These are phyloP conservation scores for Tarsius wallacei DNA, from an alignment of 2,797 vertebrate species.

Conservation along the genomic window DNA sequence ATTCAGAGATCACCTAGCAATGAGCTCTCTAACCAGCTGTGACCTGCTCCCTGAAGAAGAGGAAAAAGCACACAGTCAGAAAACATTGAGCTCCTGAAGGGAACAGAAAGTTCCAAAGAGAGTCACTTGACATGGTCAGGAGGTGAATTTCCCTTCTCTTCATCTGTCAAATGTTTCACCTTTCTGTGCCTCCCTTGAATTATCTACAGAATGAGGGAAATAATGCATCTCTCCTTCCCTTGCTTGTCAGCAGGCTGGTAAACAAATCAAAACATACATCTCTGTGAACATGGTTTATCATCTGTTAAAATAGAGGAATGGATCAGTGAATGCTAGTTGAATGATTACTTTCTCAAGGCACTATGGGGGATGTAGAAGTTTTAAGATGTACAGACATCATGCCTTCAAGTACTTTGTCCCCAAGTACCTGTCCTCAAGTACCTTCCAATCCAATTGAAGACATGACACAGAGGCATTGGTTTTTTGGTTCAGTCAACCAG, in stretches of 20 bases:
- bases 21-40: background rate
- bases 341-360: background rate
- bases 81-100: background rate
- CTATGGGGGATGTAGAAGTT: background rate
- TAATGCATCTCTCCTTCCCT: background rate
- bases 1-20: slow-evolving; percentile 50
- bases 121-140: background rate
- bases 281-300: slow-evolving; percentile 43
- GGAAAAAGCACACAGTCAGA: background rate
- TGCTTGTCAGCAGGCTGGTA: slow-evolving; percentile 1
- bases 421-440: background rate
- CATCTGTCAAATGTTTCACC: background rate
- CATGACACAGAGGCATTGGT: background rate
- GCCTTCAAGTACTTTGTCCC: no score
- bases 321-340: background rate
- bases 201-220: background rate
- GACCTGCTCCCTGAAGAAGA: background rate
- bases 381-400: background rate
- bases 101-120: background rate
- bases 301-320: slow-evolving; percentile 29
- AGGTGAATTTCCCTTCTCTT: background rate
- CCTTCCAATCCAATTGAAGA: background rate
- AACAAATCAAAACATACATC: slow-evolving; percentile 55
- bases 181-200: background rate
- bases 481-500: background rate